Evolutionary conservation across 2,797 vertebrate genomes (phyloP), one percentile per base, ranked within the genome.

Genomic region (Protonibea diacanthus): DNA sequence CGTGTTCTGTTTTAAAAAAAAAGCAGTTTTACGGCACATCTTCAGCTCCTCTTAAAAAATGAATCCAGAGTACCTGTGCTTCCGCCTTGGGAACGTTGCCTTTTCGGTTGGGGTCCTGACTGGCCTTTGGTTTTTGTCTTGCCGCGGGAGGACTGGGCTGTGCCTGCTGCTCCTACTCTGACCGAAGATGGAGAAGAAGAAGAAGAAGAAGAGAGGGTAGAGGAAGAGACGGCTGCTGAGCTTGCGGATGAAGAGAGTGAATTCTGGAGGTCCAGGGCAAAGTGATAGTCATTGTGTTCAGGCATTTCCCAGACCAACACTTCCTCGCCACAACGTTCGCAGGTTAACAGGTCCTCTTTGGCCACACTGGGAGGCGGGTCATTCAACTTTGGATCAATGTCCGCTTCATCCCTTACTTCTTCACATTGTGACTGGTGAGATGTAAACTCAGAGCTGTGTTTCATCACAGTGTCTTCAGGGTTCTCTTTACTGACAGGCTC

Each of bases 271-370:
- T 99, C 97, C 75, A 97, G 62, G 48, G 98, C 98, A 82, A 97
- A 98, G 87, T 99, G 98, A 66, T 97, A 99, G 87, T 99, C 98
- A 4, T 60, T 92, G 66, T 99, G 98, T 90, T 99, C 98, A 0
- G 97, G 96, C 94, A 98, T 95, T 27, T 99, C 97, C 98, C 98
- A 99, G 17, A 94, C 94, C 33, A 89, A 84, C 74, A 99, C 91
- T 0, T 95, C 88, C 88, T 95, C 87, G 42, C 95, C 95, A 12
- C 98, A 99, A 68, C 94, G 96, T 45, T 97, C 95, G 82, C 98
- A 99, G 17, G 1, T 59, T 20, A 96, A 71, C 83, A 95, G 82
- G 88, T 98, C 96, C 49, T 95, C 95, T 61, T 23, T 1, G 55
- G 80, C 64, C 15, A 20, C 72, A 15, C 3, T 71, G 25, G 68